phyloP scores from a whole-genome alignment of 2,888 invertebrate genomes.

The Schizaphis graminum region DNA sequence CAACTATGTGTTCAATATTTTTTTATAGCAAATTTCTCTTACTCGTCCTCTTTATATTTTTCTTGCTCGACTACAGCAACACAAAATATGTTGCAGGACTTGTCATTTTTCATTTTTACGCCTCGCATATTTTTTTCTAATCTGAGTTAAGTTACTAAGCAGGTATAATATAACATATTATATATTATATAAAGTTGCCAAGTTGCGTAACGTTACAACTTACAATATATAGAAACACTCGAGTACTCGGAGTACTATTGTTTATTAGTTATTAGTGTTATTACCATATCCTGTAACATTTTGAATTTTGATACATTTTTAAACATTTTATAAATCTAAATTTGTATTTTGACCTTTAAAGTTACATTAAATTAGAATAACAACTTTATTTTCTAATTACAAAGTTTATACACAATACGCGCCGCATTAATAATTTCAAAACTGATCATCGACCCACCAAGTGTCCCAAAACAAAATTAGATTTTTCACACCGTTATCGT shows the following conservation, averaged over 20 bases:
- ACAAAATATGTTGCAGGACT: neutral
- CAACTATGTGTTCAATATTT: neutral
- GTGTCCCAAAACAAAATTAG: neutral
- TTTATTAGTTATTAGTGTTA: too few relatives aligned
- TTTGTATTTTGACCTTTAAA: neutral
- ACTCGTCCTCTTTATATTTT: neutral
- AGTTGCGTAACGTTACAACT: neutral
- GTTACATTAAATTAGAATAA: neutral
- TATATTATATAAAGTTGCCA: neutral
- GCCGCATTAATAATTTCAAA: neutral
- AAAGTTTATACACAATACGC: slow-evolving; percentile 12
- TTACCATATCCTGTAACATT: neutral
- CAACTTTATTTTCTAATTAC: neutral
- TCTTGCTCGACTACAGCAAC: neutral
- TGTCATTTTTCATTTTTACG: neutral
- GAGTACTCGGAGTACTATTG: neutral
- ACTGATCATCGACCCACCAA: neutral
- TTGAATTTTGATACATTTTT: neutral
- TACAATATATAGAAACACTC: neutral
- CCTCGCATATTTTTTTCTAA: neutral
- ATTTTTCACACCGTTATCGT: neutral
- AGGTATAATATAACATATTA: neutral
- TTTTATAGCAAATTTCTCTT: neutral
- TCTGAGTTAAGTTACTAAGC: neutral
- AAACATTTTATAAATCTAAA: neutral